Conservation (phyloP, 2,888 invertebrate species). For the Gastracanthus pulcherrimus region DNA sequence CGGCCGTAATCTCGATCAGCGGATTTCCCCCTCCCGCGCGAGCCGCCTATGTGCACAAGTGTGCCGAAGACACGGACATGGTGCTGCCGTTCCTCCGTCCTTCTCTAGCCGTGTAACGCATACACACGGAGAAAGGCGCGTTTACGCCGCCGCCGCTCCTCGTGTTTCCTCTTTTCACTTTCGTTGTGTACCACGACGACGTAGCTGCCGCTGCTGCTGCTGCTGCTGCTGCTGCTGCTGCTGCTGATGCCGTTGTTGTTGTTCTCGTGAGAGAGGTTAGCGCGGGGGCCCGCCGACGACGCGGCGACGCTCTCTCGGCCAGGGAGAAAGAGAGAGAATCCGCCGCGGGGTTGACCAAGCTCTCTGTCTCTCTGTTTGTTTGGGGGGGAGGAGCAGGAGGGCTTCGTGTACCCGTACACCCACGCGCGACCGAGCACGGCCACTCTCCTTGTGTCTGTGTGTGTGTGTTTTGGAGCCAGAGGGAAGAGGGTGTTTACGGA, state of each 20-base stretch:
- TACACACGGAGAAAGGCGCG: background rate
- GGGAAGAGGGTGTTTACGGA: no score
- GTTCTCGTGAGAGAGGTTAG: constrained; percentile 55
- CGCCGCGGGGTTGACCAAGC: no score
- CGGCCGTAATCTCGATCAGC: constrained; percentile 51
- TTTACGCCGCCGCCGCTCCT: constrained; percentile 32
- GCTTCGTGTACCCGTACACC: no score
- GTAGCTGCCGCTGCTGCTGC: constrained; percentile 43
- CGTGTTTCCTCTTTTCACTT: constrained; percentile 58
- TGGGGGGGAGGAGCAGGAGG: no score
- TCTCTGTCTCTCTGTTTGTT: no score
- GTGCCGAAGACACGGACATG: background rate
- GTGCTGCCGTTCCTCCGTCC: background rate
- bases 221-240: background rate
- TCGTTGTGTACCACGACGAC: constrained; percentile 46
- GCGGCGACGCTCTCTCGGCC: background rate
- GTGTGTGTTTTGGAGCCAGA: no score
- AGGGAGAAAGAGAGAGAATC: background rate
- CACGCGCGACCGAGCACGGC: no score
- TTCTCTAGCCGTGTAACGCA: background rate
- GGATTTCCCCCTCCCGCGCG: constrained; percentile 53
- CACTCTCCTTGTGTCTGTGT: no score
- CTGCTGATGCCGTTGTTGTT: constrained; percentile 51
- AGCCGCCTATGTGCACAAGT: background rate
- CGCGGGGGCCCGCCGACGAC: constrained; percentile 13